A percentile compares a stretch with the other conserved stretches of the same genome.
Conservation (phyloP, 2,113 vertebrate species). For the Percina caprodes region DNA sequence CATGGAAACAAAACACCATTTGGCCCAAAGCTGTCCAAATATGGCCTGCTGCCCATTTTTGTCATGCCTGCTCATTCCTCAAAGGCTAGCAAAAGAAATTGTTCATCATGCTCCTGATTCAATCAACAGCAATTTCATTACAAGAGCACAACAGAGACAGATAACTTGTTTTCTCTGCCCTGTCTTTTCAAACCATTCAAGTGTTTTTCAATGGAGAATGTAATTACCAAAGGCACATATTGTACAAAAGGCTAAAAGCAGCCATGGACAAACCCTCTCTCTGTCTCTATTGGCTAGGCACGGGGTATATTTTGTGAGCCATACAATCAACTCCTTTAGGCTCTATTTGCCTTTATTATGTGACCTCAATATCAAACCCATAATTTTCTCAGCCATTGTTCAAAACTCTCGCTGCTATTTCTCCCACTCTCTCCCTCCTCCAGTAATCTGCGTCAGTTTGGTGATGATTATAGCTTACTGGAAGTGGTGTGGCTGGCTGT, state of each 20-base stretch:
- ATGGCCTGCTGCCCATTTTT: constrained; percentile 59
- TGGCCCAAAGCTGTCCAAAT: constrained; percentile 66
- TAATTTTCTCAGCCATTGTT: constrained; percentile 66
- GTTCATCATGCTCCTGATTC: constrained; percentile 44
- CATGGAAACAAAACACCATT: constrained; percentile 65
- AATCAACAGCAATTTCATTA: constrained; percentile 58
- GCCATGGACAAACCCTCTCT: constrained; percentile 39
- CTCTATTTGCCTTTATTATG: constrained; percentile 65
- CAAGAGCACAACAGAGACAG: constrained; percentile 37
- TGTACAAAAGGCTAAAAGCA: constrained; percentile 45
- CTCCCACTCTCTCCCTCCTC: constrained; percentile 44
- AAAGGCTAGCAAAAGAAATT: constrained; percentile 25
- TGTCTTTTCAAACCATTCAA: constrained; percentile 42
- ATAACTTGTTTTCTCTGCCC: constrained; percentile 28
- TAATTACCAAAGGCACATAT: constrained; percentile 51
- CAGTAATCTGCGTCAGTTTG: constrained; percentile 70
- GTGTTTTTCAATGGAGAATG: constrained; percentile 48
- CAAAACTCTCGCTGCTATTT: neutral
- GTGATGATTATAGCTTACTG: constrained; percentile 76
- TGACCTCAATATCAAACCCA: constrained; percentile 72
- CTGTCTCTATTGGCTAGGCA: constrained; percentile 24
- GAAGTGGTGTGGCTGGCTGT: constrained; percentile 59
- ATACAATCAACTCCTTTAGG: constrained; percentile 65
- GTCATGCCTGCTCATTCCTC: constrained; percentile 36
- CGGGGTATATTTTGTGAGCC: constrained; percentile 27